Conservation (phyloP, 2,113 vertebrate genomes). For the Elachura formosa region DNA sequence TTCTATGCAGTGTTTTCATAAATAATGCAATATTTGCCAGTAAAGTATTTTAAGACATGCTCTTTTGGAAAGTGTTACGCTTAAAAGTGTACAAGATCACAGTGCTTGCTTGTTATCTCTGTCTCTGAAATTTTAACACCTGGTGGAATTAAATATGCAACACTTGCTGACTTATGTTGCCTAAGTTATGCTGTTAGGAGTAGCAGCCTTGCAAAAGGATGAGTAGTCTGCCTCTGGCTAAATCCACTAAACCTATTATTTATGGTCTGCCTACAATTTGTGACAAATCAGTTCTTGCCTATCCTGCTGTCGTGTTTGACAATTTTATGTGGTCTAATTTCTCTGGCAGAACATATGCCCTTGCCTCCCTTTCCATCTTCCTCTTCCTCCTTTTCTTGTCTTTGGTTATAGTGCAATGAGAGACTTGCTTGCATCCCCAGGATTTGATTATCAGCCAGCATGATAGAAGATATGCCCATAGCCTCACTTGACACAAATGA, state of each 20-base stretch:
- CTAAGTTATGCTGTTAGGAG: background rate
- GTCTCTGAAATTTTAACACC: background rate
- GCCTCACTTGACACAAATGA: background rate
- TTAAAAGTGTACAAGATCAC: background rate
- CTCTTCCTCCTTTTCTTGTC: background rate
- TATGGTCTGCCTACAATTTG: background rate
- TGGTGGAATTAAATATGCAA: background rate
- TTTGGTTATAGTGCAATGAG: background rate
- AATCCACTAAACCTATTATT: background rate
- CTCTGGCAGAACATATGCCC: background rate
- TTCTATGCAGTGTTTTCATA: background rate
- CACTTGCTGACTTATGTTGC: background rate
- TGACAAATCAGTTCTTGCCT: background rate
- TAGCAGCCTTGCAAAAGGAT: background rate
- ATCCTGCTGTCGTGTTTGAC: background rate
- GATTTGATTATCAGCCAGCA: background rate
- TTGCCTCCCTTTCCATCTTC: background rate
- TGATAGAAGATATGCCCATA: background rate
- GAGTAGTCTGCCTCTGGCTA: background rate
- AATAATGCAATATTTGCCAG: background rate
- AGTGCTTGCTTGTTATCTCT: background rate
- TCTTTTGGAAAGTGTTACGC: background rate
- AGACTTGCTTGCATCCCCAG: background rate
- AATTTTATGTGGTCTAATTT: background rate
- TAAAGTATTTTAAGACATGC: background rate